These are phyloP conservation scores for Mus spicilegus DNA, from an alignment of 2,113 vertebrate species.

Conservation along the genomic window DNA sequence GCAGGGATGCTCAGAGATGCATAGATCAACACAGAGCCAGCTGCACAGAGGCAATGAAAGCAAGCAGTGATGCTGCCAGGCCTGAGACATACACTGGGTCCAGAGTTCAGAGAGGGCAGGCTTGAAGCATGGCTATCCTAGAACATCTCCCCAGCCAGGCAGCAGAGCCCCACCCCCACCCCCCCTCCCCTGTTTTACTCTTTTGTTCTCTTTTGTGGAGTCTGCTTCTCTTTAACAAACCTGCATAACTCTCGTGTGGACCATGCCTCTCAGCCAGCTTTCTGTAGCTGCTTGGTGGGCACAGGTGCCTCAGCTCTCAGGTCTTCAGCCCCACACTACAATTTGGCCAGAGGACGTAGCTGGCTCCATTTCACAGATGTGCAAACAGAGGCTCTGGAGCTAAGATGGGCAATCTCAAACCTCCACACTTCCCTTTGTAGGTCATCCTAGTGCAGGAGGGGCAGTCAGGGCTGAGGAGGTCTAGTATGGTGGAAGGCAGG, in stretches of 20 bases:
- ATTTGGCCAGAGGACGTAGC: neutral
- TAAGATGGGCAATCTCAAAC: neutral
- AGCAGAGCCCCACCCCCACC: neutral
- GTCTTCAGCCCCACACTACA: accelerated
- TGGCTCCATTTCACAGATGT: constrained; percentile 20
- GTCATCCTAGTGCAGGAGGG: neutral
- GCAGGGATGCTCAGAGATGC: too few relatives aligned
- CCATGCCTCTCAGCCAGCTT: neutral
- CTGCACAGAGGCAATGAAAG: too few relatives aligned
- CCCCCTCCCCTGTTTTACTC: too few relatives aligned
- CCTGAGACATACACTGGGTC: neutral
- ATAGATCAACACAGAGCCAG: neutral
- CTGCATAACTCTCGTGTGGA: neutral
- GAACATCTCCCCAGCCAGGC: neutral
- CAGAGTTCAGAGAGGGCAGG: neutral
- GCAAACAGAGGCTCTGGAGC: neutral
- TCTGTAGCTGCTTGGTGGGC: neutral
- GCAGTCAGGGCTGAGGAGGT: neutral
- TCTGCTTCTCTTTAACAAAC: neutral
- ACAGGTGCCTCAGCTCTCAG: neutral
- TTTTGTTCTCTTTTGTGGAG: neutral
- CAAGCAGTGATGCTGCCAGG: neutral
- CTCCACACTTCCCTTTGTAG: neutral
- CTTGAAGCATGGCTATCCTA: neutral
- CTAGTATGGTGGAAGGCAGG: neutral